Evolutionary conservation across 2,888 invertebrate species (phyloP).

Genomic region (Campoplex capitator): DNA sequence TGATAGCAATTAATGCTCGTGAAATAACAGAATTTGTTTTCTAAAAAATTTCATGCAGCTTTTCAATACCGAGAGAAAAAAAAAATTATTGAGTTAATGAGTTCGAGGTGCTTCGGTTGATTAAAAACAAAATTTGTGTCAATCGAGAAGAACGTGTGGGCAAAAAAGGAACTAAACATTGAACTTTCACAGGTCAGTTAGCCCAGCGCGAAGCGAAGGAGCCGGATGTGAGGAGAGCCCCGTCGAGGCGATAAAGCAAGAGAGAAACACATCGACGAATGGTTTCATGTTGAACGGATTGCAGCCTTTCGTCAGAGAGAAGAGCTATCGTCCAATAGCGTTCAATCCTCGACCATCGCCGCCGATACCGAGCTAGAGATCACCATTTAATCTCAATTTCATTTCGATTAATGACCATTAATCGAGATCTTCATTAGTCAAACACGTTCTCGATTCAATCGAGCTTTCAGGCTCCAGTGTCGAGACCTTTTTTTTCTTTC

Average conservation of each 20-base stretch:
- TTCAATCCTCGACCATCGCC: constrained; percentile 82
- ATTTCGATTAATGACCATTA: constrained; percentile 43
- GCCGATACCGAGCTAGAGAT: constrained; percentile 56
- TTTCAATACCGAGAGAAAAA: too few species aligned
- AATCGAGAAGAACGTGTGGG: not conserved
- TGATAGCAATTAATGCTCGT: too few species aligned
- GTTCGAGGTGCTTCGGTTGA: not conserved
- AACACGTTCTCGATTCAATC: constrained; percentile 37
- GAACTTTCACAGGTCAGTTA: constrained; percentile 76
- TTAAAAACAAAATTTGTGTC: not conserved
- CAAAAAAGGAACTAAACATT: constrained; percentile 12
- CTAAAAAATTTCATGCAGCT: too few species aligned
- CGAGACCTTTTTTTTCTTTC: constrained; percentile 16
- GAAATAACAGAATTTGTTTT: too few species aligned
- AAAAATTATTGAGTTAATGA: too few species aligned
- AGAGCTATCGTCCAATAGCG: constrained; percentile 84
- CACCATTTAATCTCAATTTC: constrained; percentile 17
- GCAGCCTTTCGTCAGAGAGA: constrained; percentile 83
- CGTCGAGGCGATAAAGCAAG: constrained; percentile 75
- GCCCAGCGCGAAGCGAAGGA: constrained; percentile 77
- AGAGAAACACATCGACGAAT: constrained; percentile 72
- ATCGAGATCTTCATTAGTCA: constrained; percentile 60
- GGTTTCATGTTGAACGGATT: constrained; percentile 78
- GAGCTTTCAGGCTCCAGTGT: constrained; percentile 6
- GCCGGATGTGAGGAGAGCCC: constrained; percentile 76